These are phyloP conservation scores for Pentalonia nigronervosa DNA, from an alignment of 1,140 invertebrate species.

Conservation along the genomic window DNA sequence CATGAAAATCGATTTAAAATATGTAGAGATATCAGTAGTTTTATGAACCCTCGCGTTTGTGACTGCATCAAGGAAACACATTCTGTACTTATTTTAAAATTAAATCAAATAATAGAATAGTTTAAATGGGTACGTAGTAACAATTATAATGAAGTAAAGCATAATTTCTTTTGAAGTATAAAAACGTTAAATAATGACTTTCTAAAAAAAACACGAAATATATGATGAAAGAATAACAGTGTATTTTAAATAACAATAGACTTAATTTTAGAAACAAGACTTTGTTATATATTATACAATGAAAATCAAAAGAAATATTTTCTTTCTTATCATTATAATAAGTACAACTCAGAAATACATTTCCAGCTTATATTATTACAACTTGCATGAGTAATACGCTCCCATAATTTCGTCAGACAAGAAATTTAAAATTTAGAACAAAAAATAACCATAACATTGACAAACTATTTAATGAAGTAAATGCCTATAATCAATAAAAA, in stretches of 20 bases:
- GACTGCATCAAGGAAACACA: neutral
- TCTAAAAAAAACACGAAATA: neutral
- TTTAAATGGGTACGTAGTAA: conserved; percentile 1
- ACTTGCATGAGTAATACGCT: neutral
- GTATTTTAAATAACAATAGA: conserved; percentile 35
- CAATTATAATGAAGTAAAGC: neutral
- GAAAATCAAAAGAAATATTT: conserved; percentile 26
- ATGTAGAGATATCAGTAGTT: neutral
- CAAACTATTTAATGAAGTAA: neutral
- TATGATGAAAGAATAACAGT: neutral
- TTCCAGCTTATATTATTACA: neutral
- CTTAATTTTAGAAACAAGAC: conserved; percentile 13
- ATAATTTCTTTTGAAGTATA: neutral
- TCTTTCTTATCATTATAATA: conserved; percentile 22
- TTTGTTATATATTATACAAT: neutral
- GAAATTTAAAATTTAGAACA: neutral
- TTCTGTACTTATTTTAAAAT: neutral
- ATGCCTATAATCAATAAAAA: neutral
- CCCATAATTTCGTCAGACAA: neutral
- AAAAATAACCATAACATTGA: neutral
- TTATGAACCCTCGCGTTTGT: neutral
- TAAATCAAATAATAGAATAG: conserved; percentile 16
- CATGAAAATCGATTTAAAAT: neutral
- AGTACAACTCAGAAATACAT: neutral
- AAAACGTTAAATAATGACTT: conserved; percentile 17